Conservation (phyloP, 2,888 invertebrate species). For the Octonoba sinensis region DNA sequence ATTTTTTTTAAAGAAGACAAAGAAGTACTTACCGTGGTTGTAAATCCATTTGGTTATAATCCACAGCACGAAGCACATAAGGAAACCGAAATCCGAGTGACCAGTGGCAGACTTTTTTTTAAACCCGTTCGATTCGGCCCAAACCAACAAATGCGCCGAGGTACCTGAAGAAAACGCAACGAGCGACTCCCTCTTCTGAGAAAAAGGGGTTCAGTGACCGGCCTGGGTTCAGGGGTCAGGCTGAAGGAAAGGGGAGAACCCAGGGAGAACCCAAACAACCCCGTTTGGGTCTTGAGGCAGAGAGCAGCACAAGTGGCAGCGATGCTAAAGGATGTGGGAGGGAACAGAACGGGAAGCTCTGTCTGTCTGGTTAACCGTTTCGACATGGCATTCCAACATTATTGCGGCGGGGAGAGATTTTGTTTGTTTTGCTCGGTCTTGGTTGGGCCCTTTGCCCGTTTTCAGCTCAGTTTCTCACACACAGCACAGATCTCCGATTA, state of each 20-base stretch:
- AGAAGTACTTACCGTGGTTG: constrained; percentile 13
- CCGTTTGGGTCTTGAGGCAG: constrained; percentile 48
- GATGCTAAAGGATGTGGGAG: constrained; percentile 30
- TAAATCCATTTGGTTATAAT: constrained; percentile 16
- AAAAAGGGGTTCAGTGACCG: constrained; percentile 48
- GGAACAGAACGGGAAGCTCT: constrained; percentile 50
- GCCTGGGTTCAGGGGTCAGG: constrained; percentile 23
- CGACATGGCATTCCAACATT: constrained; percentile 49
- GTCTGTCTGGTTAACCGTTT: constrained; percentile 41
- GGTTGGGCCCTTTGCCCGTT: neutral
- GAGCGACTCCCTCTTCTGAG: neutral
- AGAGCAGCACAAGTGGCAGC: constrained; percentile 26
- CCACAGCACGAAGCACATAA: too few species aligned
- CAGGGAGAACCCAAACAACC: constrained; percentile 23
- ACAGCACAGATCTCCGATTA: neutral
- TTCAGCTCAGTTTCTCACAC: neutral
- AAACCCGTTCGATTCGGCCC: too few species aligned
- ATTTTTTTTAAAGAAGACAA: neutral
- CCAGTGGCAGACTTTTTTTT: too few species aligned
- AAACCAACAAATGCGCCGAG: too few species aligned
- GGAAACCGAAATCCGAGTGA: too few species aligned
- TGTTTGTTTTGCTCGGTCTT: constrained; percentile 10
- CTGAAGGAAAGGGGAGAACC: constrained; percentile 45
- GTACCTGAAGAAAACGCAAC: too few species aligned
- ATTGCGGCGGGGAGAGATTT: constrained; percentile 34